Conservation (phyloP, 2,888 invertebrate genomes). For the Hedya salicella region DNA sequence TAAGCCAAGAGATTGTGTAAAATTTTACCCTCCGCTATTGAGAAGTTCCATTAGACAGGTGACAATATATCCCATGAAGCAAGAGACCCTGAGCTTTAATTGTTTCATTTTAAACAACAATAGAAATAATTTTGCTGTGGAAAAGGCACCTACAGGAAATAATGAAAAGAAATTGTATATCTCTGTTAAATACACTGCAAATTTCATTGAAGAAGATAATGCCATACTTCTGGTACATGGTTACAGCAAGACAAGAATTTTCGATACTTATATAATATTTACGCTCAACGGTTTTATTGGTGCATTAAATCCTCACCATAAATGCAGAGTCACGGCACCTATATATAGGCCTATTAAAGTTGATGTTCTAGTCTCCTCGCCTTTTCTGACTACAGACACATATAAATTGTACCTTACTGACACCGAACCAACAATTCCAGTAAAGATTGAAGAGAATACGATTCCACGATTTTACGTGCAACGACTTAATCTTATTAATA, state of each 20-base stretch:
- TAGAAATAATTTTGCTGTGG: constrained; percentile 68
- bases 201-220: constrained; percentile 66
- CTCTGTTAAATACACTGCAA: constrained; percentile 70
- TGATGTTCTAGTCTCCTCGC: constrained; percentile 69
- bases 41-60: constrained; percentile 70
- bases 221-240: constrained; percentile 73
- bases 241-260: constrained; percentile 77
- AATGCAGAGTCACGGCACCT: constrained; percentile 74
- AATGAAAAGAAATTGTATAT: constrained; percentile 72
- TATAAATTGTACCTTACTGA: constrained; percentile 67
- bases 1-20: constrained; percentile 70
- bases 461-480: constrained; percentile 65
- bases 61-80: constrained; percentile 68
- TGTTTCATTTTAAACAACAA: constrained; percentile 66
- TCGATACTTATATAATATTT: constrained; percentile 75
- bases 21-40: constrained; percentile 77
- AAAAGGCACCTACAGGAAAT: constrained; percentile 65
- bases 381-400: constrained; percentile 58
- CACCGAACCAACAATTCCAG: constrained; percentile 68
- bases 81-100: constrained; percentile 70
- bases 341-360: constrained; percentile 74
- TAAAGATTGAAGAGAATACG: constrained; percentile 56
- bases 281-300: constrained; percentile 66
- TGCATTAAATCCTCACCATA: constrained; percentile 64
- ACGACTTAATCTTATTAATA: constrained; percentile 71